Evolutionary conservation across 2,888 invertebrate genomes (phyloP).

Genomic region (Barypeithes pellucidus): DNA sequence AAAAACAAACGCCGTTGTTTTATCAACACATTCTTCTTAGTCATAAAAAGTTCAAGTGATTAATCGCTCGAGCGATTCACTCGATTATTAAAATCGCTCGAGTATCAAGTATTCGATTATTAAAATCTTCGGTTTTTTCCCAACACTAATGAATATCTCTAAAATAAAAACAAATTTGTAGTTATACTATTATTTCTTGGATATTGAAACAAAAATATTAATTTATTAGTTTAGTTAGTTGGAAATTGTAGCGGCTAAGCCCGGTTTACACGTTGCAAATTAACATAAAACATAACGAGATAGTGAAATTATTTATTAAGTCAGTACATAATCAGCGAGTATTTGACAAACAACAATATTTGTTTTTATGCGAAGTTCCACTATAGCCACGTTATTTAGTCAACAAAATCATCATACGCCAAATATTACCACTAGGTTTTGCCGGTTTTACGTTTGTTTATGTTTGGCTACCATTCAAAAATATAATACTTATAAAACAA

Average conservation of each 20-base stretch:
- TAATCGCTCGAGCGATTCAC: too few relatives aligned
- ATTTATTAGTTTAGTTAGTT: background rate
- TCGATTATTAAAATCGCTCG: too few relatives aligned
- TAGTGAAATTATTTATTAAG: conserved; percentile 63
- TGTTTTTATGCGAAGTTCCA: conserved; percentile 62
- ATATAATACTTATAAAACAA: too few relatives aligned
- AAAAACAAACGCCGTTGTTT: too few relatives aligned
- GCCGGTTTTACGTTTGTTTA: conserved; percentile 21
- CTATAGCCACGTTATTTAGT: conserved; percentile 58
- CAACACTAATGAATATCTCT: too few relatives aligned
- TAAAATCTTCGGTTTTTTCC: too few relatives aligned
- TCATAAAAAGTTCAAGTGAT: too few relatives aligned
- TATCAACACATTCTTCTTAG: too few relatives aligned
- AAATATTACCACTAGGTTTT: conserved; percentile 31
- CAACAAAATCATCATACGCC: conserved; percentile 52
- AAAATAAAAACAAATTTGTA: too few relatives aligned
- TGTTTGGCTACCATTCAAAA: too few relatives aligned
- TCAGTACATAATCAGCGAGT: conserved; percentile 64
- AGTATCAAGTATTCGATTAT: too few relatives aligned
- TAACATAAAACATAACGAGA: conserved; percentile 53
- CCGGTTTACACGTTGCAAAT: conserved; percentile 9
- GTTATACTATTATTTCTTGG: too few relatives aligned
- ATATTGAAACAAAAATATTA: conserved; percentile 2
- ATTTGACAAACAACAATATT: conserved; percentile 70
- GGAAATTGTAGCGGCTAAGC: conserved; percentile 2